Base-by-base conservation (phyloP, 2,888 invertebrate species). In the Idaea straminata region DNA sequence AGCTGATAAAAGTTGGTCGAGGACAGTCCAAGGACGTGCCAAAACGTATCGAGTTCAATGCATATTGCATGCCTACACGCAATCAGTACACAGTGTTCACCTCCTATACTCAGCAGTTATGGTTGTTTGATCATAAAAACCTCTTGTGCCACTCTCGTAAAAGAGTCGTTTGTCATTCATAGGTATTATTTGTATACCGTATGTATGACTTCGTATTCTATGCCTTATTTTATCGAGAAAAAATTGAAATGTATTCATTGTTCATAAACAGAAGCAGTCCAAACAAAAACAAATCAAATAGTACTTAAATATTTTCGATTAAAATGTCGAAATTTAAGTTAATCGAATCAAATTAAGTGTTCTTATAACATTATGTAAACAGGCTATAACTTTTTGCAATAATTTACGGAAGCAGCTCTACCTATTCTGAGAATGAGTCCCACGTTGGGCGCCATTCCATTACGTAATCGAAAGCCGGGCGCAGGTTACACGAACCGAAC, bases 381-480 rank as follows among this genome's bases (percentile, higher is more conserved):
- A 47, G 47, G 47, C 47, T 57, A 61, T 47, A 63, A 63, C 35
- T 57, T 63, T 66, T 61, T 61, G 63, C 63, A 66, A 63, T 65
- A 62, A 60, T 61, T 63, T 66, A 57, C 62, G 25, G 62, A 65
- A 67, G 62, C 16, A 60, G n/a, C 47, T n/a, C 25, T 47, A 59
- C 38, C 35, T 58, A 63, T 67, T 65, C 57, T 36, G 47, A 59
- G 64, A 57, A 66, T 47, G 36, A 63, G 72, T 67, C 70, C 73
- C 74, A 70, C 68, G 70, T 68, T 72, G 74, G 76, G 75, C 73
- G 74, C 73, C 75, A 75, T 73, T 77, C 72, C 75, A 75, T 73
- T 76, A 77, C 70, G 61, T 66, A 70, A 66, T 70, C 66, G 63
- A 70, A 66, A 66, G 67, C 63, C 64, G 66, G 58, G 62, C 70